Conservation (phyloP, 37 sponge, comb jelly and placozoan genomes). For the Axinella damicornis region DNA sequence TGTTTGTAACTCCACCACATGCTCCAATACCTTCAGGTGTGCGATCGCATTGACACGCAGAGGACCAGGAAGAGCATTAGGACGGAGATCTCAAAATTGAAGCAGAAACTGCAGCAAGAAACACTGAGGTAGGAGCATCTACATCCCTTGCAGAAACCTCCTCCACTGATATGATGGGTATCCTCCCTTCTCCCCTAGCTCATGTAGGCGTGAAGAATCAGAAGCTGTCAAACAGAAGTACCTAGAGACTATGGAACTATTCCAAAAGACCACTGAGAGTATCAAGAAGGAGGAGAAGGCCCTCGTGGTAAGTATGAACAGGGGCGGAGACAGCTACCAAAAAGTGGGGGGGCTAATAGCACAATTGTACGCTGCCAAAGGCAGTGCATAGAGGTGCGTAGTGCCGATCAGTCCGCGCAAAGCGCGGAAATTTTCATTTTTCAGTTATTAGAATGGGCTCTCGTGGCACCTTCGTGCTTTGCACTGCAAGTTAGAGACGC, state of each 20-base stretch:
- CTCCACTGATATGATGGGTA: too few species aligned
- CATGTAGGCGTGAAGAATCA: slow-evolving; percentile 12
- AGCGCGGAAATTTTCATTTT: too few species aligned
- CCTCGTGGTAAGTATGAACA: slow-evolving; percentile 11
- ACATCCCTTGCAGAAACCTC: neutral
- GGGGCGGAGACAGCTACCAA: too few species aligned
- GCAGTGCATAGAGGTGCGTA: too few species aligned
- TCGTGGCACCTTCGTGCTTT: too few species aligned
- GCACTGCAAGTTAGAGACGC: too few species aligned
- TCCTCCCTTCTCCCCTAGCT: too few species aligned
- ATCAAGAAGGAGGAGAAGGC: slow-evolving; percentile 60
- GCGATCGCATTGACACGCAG: slow-evolving; percentile 56
- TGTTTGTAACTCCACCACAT: too few species aligned
- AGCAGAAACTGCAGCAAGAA: slow-evolving; percentile 48
- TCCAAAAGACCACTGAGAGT: slow-evolving; percentile 15
- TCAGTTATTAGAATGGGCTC: too few species aligned
- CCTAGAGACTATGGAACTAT: slow-evolving; percentile 58
- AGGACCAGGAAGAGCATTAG: slow-evolving; percentile 46
- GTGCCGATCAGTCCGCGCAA: too few species aligned
- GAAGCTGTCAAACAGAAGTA: slow-evolving; percentile 52
- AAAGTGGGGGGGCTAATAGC: too few species aligned
- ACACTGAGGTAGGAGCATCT: neutral
- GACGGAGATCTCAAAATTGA: slow-evolving; percentile 73
- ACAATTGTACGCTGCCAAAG: too few species aligned
- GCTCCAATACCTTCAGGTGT: neutral